Conservation (phyloP, 2,888 invertebrate species). For the Adelognathus sp. region DNA sequence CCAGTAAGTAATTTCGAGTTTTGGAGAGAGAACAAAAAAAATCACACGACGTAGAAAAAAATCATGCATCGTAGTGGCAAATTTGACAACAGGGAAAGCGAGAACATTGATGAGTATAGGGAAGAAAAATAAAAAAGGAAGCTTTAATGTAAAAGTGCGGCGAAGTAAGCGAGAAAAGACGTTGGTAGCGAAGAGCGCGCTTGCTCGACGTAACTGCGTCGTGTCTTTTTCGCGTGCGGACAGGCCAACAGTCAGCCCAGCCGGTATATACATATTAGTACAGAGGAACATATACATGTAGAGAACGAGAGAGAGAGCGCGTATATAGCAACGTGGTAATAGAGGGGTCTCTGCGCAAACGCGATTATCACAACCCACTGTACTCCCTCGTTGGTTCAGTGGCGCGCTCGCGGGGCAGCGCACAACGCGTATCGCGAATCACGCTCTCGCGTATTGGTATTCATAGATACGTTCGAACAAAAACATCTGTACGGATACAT, state of each 20-base stretch:
- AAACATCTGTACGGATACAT: neutral
- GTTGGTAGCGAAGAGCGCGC: neutral
- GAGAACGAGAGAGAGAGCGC: slow-evolving; percentile 7
- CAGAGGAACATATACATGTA: neutral
- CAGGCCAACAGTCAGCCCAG: slow-evolving; percentile 15
- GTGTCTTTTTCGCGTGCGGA: slow-evolving; percentile 39
- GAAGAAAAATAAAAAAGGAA: neutral
- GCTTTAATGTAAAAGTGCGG: neutral
- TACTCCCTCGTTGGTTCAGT: slow-evolving; percentile 18
- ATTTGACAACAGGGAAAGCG: neutral
- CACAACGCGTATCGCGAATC: slow-evolving; percentile 28
- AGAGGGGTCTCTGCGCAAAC: slow-evolving; percentile 45
- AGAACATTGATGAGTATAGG: neutral
- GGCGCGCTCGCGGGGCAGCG: neutral
- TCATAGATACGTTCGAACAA: neutral
- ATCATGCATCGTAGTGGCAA: neutral
- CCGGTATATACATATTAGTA: slow-evolving; percentile 28
- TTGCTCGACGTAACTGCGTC: slow-evolving; percentile 44
- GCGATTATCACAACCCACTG: slow-evolving; percentile 53
- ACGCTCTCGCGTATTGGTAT: slow-evolving; percentile 16
- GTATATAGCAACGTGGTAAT: slow-evolving; percentile 16
- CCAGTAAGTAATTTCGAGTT: neutral
- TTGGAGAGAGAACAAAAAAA: neutral
- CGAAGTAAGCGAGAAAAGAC: neutral
- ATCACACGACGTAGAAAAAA: neutral